Conservation (phyloP, 2,888 invertebrate genomes). For the Flexamia atlantica region DNA sequence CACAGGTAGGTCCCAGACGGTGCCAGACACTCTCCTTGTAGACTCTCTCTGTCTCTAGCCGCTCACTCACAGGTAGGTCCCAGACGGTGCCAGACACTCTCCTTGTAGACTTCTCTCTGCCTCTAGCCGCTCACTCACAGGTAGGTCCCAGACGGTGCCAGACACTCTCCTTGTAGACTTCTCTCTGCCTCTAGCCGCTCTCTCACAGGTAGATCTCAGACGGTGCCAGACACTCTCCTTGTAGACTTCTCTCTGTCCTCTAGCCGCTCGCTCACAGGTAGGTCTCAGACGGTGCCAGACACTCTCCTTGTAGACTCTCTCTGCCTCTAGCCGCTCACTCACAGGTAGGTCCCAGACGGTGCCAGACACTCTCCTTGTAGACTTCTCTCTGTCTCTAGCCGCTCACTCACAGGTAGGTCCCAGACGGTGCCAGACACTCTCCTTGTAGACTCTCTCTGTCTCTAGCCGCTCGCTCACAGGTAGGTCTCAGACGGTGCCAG, state of each 20-base stretch:
- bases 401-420: neutral
- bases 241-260: neutral
- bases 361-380: constrained; percentile 33
- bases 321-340: neutral
- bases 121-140: neutral
- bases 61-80: neutral
- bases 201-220: neutral
- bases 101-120: neutral
- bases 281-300: constrained; percentile 2
- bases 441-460: neutral
- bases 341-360: constrained; percentile 45
- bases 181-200: too few species aligned
- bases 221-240: neutral
- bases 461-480: neutral
- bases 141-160: constrained; percentile 48
- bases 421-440: neutral
- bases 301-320: neutral
- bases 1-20: neutral
- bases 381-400: too few species aligned
- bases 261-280: neutral
- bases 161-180: too few species aligned
- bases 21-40: neutral
- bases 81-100: neutral
- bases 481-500: constrained; percentile 2
- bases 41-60: neutral